phyloP scores from a whole-genome alignment of 2,797 vertebrate genomes.

The Ammospiza maritima region DNA sequence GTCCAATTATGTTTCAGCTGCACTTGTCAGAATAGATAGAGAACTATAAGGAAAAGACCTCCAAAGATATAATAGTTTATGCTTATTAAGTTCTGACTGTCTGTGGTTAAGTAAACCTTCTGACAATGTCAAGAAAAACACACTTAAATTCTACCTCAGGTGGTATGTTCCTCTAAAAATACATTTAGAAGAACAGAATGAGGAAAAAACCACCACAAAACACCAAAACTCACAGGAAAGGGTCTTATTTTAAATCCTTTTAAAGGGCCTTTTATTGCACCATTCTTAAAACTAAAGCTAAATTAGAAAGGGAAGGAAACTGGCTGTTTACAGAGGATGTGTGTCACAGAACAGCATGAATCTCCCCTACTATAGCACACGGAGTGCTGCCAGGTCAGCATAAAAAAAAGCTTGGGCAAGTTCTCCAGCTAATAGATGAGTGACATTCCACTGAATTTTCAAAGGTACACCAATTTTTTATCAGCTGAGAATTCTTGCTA shows the following conservation, averaged over 20 bases:
- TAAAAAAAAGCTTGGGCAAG: not conserved
- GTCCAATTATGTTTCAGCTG: not conserved
- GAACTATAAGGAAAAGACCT: not conserved
- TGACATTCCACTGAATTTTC: not conserved
- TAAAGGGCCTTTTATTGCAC: not conserved
- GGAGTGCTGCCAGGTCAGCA: not conserved
- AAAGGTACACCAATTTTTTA: not conserved
- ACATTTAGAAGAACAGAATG: not conserved
- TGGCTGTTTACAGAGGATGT: not conserved
- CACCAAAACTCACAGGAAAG: not conserved
- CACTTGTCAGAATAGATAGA: not conserved
- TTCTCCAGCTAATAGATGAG: not conserved
- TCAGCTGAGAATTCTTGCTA: not conserved
- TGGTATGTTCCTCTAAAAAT: not conserved
- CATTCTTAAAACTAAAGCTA: not conserved
- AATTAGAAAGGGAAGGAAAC: not conserved
- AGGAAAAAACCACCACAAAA: rapidly evolving
- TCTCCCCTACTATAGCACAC: not conserved
- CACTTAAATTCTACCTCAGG: not conserved
- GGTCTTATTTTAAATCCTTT: not conserved
- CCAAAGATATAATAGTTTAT: not conserved
- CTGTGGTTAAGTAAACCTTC: not conserved
- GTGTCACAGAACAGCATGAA: not conserved
- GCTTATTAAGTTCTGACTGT: not conserved
- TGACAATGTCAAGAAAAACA: not conserved